Conservation (phyloP, 2,888 invertebrate species). For the Acleris emargana region DNA sequence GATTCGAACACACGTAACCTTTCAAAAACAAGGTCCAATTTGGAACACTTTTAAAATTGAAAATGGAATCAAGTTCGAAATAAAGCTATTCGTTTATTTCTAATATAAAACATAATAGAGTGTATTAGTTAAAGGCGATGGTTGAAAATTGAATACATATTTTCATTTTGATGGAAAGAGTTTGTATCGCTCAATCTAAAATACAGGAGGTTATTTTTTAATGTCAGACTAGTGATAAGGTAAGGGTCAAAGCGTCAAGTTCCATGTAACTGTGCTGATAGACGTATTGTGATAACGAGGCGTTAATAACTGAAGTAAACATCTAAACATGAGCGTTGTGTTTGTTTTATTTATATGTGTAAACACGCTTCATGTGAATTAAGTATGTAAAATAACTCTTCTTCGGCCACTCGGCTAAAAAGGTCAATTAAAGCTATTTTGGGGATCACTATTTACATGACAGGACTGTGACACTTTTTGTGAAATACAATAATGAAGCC, state of each 20-base stretch:
- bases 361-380: too few relatives aligned
- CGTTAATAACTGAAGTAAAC: constrained; percentile 7
- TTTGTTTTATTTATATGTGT: too few relatives aligned
- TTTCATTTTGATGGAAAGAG: not conserved
- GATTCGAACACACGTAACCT: not conserved
- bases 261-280: constrained; percentile 18
- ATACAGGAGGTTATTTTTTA: constrained; percentile 14
- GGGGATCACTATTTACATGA: too few relatives aligned
- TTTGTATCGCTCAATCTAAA: not conserved
- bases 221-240: constrained; percentile 25
- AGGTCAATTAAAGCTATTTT: too few relatives aligned
- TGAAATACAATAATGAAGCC: too few relatives aligned
- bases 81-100: constrained; percentile 5
- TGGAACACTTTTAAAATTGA: constrained; percentile 9
- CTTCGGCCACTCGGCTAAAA: too few relatives aligned
- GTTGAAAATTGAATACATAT: not conserved
- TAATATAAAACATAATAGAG: not conserved
- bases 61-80: constrained; percentile 17
- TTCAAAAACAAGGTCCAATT: constrained; percentile 25
- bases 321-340: too few relatives aligned
- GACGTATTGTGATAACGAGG: constrained; percentile 5
- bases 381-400: too few relatives aligned
- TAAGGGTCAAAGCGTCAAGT: constrained; percentile 24
- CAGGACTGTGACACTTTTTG: too few relatives aligned
- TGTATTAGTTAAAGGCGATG: constrained; percentile 4